Evolutionary conservation across 2,113 vertebrate species (phyloP).

Genomic region (Dipodomys ordii): DNA sequence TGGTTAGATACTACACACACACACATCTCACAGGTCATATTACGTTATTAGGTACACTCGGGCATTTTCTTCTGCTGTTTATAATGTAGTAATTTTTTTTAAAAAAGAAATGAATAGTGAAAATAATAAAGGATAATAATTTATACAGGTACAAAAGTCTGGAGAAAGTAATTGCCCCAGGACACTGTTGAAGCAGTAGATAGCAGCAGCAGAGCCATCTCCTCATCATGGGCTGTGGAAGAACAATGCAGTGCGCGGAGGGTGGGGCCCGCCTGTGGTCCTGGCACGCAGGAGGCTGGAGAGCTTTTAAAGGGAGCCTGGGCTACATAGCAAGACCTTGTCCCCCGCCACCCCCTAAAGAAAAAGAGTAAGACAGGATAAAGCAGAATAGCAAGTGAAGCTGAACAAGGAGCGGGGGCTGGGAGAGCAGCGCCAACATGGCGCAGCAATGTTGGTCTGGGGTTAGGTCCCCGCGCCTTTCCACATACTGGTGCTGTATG

Average conservation of each 20-base stretch:
- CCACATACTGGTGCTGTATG: no score
- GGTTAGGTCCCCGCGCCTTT: not conserved
- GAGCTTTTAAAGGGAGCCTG: not conserved
- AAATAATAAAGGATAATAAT: conserved; percentile 38
- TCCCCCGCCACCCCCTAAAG: not conserved
- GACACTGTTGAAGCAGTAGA: no score
- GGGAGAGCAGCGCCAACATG: not conserved
- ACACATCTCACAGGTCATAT: not conserved
- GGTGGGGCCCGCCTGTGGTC: not conserved
- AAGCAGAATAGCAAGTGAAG: not conserved
- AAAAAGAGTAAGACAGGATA: not conserved
- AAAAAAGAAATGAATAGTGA: not conserved
- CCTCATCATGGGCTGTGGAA: no score
- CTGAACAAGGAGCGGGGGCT: not conserved
- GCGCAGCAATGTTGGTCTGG: no score
- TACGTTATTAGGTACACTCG: not conserved
- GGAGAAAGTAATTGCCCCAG: not conserved
- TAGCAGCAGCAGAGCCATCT: no score
- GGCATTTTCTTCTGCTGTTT: not conserved
- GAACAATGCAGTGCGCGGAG: no score
- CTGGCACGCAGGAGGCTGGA: not conserved
- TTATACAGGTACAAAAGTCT: not conserved
- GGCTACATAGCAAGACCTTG: not conserved
- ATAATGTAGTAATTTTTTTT: no score
- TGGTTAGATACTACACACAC: not conserved